Evolutionary conservation across 1,140 invertebrate genomes (phyloP).

Genomic region (Thaumetopoea pityocampa): DNA sequence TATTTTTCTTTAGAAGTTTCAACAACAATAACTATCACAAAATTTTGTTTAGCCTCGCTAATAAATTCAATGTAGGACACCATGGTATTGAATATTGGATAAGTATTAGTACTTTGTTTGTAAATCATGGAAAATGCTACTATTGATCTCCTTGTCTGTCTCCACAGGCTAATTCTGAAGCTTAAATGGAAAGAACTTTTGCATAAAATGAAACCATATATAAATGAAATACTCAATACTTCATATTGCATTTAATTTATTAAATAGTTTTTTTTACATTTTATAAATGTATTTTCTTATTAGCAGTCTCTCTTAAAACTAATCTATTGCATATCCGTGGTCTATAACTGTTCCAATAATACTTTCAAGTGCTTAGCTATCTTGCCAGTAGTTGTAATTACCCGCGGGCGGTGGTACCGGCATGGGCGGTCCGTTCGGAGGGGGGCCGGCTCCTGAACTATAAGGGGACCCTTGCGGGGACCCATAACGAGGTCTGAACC

Average conservation of each 20-base stretch:
- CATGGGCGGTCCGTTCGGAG: conserved; percentile 42
- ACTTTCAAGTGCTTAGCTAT: conserved; percentile 55
- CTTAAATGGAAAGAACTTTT: conserved; percentile 1
- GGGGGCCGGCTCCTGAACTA: conserved; percentile 37
- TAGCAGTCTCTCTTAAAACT: conserved; percentile 47
- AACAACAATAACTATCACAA: too few species aligned
- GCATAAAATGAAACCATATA: conserved; percentile 5
- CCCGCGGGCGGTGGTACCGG: conserved; percentile 47
- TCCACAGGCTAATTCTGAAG: neutral
- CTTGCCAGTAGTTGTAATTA: conserved; percentile 67
- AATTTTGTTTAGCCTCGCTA: too few species aligned
- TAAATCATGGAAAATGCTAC: conserved; percentile 4
- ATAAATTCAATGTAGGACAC: too few species aligned
- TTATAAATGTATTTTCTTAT: conserved; percentile 58
- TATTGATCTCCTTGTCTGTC: conserved; percentile 1
- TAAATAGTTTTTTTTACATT: conserved; percentile 49
- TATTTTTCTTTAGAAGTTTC: too few species aligned
- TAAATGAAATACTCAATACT: conserved; percentile 12
- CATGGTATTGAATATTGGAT: too few species aligned
- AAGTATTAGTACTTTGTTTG: too few species aligned
- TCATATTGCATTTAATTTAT: conserved; percentile 13
- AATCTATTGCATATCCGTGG: conserved; percentile 12
- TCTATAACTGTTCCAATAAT: conserved; percentile 19
- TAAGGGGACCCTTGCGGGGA: conserved; percentile 60
- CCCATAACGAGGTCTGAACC: conserved; percentile 58